Evolutionary conservation across 2,888 invertebrate species (phyloP).

Genomic region (Exephanes ischioxanthus): DNA sequence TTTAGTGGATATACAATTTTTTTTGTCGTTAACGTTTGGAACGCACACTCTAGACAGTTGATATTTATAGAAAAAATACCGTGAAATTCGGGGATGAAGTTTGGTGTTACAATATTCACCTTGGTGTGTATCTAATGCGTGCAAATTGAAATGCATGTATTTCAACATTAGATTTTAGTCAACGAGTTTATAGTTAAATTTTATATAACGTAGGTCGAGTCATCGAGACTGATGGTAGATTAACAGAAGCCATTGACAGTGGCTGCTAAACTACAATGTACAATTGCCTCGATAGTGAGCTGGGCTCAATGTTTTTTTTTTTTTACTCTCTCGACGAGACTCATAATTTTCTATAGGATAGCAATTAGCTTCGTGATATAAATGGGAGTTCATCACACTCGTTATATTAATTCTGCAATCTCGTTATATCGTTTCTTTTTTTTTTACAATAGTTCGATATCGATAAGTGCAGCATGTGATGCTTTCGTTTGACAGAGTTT

Average conservation of each 20-base stretch:
- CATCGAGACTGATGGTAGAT: slow-evolving; percentile 32
- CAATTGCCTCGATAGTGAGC: neutral
- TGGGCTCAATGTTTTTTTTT: neutral
- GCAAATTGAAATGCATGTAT: slow-evolving; percentile 28
- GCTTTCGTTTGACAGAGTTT: slow-evolving; percentile 17
- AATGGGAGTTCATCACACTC: neutral
- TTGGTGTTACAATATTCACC: slow-evolving; percentile 31
- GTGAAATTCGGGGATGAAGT: slow-evolving; percentile 23
- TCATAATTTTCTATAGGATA: slow-evolving; percentile 11
- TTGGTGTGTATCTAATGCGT: slow-evolving; percentile 14
- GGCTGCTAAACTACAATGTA: slow-evolving; percentile 14
- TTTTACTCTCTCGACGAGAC: slow-evolving; percentile 18
- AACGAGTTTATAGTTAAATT: slow-evolving; percentile 30
- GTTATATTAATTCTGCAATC: neutral
- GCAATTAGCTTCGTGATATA: slow-evolving; percentile 27
- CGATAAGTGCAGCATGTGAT: slow-evolving; percentile 43
- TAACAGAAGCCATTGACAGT: slow-evolving; percentile 25
- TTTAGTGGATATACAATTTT: neutral
- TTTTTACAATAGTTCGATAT: neutral
- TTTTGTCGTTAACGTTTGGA: neutral
- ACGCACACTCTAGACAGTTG: slow-evolving; percentile 4
- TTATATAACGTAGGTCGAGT: slow-evolving; percentile 38
- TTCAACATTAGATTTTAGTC: slow-evolving; percentile 42
- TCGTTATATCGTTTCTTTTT: neutral
- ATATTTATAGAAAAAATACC: neutral